These are phyloP conservation scores for Enteromius anoplus DNA, from an alignment of 2,797 vertebrate species.

Conservation along the genomic window DNA sequence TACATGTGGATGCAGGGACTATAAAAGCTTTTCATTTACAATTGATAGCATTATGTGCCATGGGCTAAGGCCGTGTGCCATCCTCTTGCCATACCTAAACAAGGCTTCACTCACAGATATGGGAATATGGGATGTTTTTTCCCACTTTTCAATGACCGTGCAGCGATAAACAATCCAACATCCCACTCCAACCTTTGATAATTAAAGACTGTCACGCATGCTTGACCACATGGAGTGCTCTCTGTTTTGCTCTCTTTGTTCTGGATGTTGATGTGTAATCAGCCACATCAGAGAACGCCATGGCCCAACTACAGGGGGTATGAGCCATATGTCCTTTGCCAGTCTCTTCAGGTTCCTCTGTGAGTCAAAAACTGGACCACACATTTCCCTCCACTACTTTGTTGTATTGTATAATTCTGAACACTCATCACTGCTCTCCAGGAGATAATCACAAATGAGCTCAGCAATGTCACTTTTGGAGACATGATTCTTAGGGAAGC, in stretches of 20 bases:
- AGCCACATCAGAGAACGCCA: conserved; percentile 59
- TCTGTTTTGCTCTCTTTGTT: conserved; percentile 54
- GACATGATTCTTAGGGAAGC: conserved; percentile 17
- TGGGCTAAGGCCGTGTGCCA: conserved; percentile 21
- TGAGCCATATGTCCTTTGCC: conserved; percentile 33
- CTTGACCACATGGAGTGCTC: conserved; percentile 48
- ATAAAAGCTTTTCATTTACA: conserved; percentile 11
- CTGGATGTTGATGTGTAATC: conserved; percentile 52
- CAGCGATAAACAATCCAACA: conserved; percentile 39
- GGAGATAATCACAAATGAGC: conserved; percentile 11
- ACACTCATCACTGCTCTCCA: conserved; percentile 19
- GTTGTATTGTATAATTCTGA: conserved; percentile 35
- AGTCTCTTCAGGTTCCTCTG: conserved; percentile 33
- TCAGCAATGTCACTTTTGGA: neutral
- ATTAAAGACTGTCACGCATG: conserved; percentile 55
- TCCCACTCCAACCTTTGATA: conserved; percentile 48
- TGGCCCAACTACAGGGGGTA: conserved; percentile 47
- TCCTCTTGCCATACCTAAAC: conserved; percentile 34
- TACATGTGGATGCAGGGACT: conserved; percentile 2
- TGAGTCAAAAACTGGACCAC: conserved; percentile 50
- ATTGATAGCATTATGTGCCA: conserved; percentile 35
- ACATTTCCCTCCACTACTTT: conserved; percentile 14
- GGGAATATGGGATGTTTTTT: conserved; percentile 48
- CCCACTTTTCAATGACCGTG: conserved; percentile 40
- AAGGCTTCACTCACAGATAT: conserved; percentile 29